A percentile compares a stretch with the other conserved stretches of the same genome.
Evolutionary conservation across 2,888 invertebrate species (phyloP).

Genomic region (Cephus pygmeus): DNA sequence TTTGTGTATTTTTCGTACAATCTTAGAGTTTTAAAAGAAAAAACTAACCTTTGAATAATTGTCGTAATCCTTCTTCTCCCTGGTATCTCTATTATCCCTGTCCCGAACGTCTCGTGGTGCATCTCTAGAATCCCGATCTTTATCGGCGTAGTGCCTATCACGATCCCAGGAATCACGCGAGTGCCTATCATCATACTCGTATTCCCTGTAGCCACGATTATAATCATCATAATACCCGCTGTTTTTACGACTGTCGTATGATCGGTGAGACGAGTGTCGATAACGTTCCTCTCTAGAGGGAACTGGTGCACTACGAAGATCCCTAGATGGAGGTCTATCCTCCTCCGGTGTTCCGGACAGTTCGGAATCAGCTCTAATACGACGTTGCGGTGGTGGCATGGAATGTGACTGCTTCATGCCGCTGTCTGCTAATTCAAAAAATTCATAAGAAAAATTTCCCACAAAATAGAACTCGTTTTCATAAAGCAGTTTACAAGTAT

Average conservation of each 20-base stretch:
- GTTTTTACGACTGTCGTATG: conserved; percentile 52
- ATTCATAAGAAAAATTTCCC: background rate
- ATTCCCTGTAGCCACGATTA: conserved; percentile 54
- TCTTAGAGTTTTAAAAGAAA: background rate
- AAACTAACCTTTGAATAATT: conserved; percentile 58
- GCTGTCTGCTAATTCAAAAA: conserved; percentile 41
- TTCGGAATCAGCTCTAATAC: conserved; percentile 59
- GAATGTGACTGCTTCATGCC: conserved; percentile 50
- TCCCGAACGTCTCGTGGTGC: conserved; percentile 33
- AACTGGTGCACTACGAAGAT: conserved; percentile 45
- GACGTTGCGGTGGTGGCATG: conserved; percentile 48
- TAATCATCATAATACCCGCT: conserved; percentile 48
- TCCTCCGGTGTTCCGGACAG: conserved; percentile 56
- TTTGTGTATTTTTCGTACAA: background rate
- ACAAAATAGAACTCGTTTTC: background rate
- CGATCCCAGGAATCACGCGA: conserved; percentile 58
- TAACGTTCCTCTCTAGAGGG: conserved; percentile 55
- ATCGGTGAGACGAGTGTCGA: conserved; percentile 50
- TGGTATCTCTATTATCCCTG: conserved; percentile 19
- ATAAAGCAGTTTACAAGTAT: background rate
- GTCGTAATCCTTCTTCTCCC: conserved; percentile 62
- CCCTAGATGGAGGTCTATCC: conserved; percentile 55
- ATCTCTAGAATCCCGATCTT: conserved; percentile 24
- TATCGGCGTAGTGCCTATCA: conserved; percentile 58
- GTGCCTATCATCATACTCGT: conserved; percentile 61